These are phyloP conservation scores for Chlorodrepanis virens DNA, from an alignment of 2,113 vertebrate genomes.

Conservation along the genomic window DNA sequence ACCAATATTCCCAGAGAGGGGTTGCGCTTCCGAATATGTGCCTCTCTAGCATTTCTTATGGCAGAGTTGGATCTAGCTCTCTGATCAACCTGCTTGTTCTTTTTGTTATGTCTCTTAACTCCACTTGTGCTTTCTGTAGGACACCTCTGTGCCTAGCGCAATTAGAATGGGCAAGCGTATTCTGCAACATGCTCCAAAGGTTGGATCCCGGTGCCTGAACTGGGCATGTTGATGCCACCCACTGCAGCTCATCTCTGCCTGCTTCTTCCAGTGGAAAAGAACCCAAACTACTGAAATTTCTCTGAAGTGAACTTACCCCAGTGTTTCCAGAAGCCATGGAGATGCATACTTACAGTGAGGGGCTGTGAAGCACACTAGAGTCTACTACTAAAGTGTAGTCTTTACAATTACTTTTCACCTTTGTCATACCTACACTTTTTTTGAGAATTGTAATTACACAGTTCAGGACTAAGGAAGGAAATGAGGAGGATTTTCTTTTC, in stretches of 20 bases:
- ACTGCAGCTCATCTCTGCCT: not conserved
- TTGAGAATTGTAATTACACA: not conserved
- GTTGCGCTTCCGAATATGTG: accelerated
- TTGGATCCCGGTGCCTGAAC: not conserved
- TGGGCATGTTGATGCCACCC: not conserved
- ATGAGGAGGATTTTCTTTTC: not conserved
- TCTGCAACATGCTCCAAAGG: not conserved
- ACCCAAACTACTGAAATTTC: not conserved
- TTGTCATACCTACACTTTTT: not conserved
- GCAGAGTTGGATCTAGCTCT: not conserved
- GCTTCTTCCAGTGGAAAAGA: not conserved
- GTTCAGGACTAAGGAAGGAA: not conserved
- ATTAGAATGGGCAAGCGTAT: not conserved
- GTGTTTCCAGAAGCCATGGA: not conserved
- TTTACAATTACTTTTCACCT: not conserved
- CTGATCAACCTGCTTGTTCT: not conserved
- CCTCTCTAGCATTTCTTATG: not conserved
- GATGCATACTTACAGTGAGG: not conserved
- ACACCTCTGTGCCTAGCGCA: not conserved
- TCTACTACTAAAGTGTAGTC: not conserved
- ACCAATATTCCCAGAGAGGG: accelerated
- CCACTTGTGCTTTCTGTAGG: not conserved
- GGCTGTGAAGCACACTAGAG: not conserved
- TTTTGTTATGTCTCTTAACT: not conserved
- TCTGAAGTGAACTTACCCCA: not conserved